Evolutionary conservation across 2,113 vertebrate species (phyloP), one percentile per base, ranked within the genome.

Genomic region (Eubucco bourcierii): DNA sequence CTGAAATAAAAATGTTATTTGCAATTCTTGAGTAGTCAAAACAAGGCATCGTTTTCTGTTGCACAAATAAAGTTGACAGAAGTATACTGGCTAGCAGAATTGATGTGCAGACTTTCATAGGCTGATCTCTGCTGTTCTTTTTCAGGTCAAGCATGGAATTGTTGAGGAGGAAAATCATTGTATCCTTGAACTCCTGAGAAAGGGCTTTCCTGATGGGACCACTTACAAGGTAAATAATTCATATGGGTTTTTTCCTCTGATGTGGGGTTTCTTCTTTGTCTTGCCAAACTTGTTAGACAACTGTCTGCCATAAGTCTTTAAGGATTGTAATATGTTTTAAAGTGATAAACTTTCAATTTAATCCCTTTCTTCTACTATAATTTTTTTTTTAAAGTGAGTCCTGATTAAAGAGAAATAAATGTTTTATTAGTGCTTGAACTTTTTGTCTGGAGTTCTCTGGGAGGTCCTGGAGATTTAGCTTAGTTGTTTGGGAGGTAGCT

Each of bases 181-280:
- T 37, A 76, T 95, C 85, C n/a, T 88, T 92, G 86, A 65, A 77
- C 47, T 85, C 67, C 71, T 96, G 89, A 95, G 79, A 74, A 82
- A 90, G 33, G 80, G 24, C 21, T 82, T 96, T 84, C 67, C 77
- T 41, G 65, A 88, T 94, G 89, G 93, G 89, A 95, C 77, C 52
- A 52, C 44, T 72, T 66, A 88, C 71, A 92, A 96, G 90, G 95
- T 95, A 96, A 92, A 85, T 80, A 16, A 65, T 39, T 80, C 77
- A 28, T 86, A 70, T 71, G 37, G 3, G 14, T 61, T 92, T 24
- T 88, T 94, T 85, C 75, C 15, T 63, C 50, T 58, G 15, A 12
- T 79, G 83, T 86, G 25, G 41, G 13, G 8, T 83, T 87, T 85
- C 24, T 76, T 81, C 50, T 76, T 81, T 76, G 33, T 77, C 47